Evolutionary conservation across 2,888 invertebrate genomes (phyloP).

Genomic region (Heliconius sara): DNA sequence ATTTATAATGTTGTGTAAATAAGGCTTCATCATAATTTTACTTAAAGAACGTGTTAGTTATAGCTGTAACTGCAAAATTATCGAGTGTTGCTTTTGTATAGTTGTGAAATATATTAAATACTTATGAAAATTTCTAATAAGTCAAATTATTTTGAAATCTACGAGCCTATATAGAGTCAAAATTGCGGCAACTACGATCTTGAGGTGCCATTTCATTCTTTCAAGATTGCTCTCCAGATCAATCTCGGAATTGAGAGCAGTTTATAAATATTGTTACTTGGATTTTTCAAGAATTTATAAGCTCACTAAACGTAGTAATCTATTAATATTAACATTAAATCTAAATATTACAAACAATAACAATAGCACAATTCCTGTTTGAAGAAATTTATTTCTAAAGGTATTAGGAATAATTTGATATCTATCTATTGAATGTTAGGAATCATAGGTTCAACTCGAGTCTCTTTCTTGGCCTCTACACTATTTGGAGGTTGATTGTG

Average conservation of each 20-base stretch:
- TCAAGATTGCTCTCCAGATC: too few species aligned
- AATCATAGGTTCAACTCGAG: conserved; percentile 15
- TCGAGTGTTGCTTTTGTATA: conserved; percentile 22
- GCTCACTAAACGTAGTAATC: too few species aligned
- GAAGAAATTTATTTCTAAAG: conserved; percentile 11
- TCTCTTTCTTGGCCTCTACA: conserved; percentile 51
- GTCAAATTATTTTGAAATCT: not conserved
- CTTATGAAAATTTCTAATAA: not conserved
- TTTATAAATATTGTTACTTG: too few species aligned
- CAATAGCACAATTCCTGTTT: not conserved
- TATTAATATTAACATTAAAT: not conserved
- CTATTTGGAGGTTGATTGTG: conserved; percentile 59
- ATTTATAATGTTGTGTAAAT: conserved; percentile 55
- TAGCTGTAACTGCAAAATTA: conserved; percentile 39
- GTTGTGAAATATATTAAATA: not conserved
- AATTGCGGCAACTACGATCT: too few species aligned
- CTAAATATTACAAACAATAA: not conserved
- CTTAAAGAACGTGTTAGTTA: conserved; percentile 22
- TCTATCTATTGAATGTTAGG: conserved; percentile 17
- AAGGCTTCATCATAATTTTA: conserved; percentile 28
- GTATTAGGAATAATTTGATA: not conserved
- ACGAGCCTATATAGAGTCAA: too few species aligned
- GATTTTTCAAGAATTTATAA: too few species aligned
- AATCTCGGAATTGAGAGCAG: too few species aligned
- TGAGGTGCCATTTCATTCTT: too few species aligned